Evolutionary conservation across 2,113 vertebrate genomes (phyloP), one percentile per base, ranked within the genome.

Genomic region (Cricetomys ansorgei): DNA sequence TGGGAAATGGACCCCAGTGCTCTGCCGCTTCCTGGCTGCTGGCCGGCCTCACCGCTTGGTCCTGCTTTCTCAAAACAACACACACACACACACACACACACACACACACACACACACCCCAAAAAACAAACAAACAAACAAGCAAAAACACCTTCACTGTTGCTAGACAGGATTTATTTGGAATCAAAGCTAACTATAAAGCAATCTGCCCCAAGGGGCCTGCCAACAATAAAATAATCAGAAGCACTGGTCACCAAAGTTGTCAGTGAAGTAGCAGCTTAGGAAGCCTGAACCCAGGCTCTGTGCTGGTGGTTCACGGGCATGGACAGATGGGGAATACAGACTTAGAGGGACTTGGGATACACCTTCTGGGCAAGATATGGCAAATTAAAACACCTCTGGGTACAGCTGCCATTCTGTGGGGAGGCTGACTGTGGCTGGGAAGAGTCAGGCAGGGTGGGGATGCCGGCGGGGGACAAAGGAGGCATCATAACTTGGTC

Each of bases 161-260:
- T 23, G 21, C 67, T 90, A 76, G 81, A 70, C 1, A 15, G 62
- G 40, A 83, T 62, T 59, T 45, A 48, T 91, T 62, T 13, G 43
- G 90, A 88, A 85, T 83, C 79, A 73, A 85, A 83, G 85, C 40
- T 67, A 91, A 97, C 40, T 88, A 69, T 45, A 88, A 94, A 43
- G 27, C 3, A 10, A 45, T 91, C 75, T 65, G 12, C 65, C 43
- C 69, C 19, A 1, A 4, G 17, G 34, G 45, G 31, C 25, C 80
- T 37, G n/a, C 55, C 67, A 70, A 34, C 67, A 93, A 85, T 88
- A 96, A 96, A 93, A 97, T 95, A 76, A 93, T 96, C 96, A 97
- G 96, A 94, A 92, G 85, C 76, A 86, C 81, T 88, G 91, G 89
- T 93, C 83, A 70, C 96, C 21, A 70, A 97, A 96, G 95, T 70